Evolutionary conservation across 1,140 invertebrate species (phyloP).

Genomic region (Mamestra configurata): DNA sequence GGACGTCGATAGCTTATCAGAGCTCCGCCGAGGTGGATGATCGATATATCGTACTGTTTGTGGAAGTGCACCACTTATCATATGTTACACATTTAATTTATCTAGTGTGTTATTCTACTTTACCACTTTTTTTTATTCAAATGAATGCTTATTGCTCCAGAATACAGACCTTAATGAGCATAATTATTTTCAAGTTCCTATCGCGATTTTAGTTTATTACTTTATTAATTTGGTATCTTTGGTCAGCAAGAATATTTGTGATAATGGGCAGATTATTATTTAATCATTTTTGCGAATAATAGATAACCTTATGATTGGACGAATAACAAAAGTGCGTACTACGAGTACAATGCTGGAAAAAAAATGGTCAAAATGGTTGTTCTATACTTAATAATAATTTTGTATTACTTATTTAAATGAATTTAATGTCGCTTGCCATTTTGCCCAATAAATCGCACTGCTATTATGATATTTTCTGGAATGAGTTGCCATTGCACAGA

Average conservation of each 20-base stretch:
- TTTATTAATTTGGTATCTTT: not conserved
- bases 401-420: too few relatives aligned
- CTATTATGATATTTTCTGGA: too few relatives aligned
- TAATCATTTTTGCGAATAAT: not conserved
- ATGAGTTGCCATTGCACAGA: too few relatives aligned
- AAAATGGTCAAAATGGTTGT: too few relatives aligned
- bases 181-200: not conserved
- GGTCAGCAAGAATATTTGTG: not conserved
- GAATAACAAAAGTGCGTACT: too few relatives aligned
- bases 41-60: slow-evolving; percentile 74
- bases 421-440: too few relatives aligned
- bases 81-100: slow-evolving; percentile 45
- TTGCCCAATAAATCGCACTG: too few relatives aligned
- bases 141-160: slow-evolving; percentile 15
- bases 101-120: slow-evolving; percentile 35
- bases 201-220: not conserved
- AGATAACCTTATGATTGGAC: not conserved
- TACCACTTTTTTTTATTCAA: slow-evolving; percentile 2
- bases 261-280: not conserved
- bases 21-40: slow-evolving; percentile 72
- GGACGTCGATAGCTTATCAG: slow-evolving; percentile 76
- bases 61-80: slow-evolving; percentile 64
- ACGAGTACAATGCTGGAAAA: too few relatives aligned
- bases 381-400: too few relatives aligned
- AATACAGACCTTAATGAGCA: slow-evolving; percentile 5